Evolutionary conservation across 2,888 invertebrate species (phyloP).

Genomic region (Pammene fasciana): DNA sequence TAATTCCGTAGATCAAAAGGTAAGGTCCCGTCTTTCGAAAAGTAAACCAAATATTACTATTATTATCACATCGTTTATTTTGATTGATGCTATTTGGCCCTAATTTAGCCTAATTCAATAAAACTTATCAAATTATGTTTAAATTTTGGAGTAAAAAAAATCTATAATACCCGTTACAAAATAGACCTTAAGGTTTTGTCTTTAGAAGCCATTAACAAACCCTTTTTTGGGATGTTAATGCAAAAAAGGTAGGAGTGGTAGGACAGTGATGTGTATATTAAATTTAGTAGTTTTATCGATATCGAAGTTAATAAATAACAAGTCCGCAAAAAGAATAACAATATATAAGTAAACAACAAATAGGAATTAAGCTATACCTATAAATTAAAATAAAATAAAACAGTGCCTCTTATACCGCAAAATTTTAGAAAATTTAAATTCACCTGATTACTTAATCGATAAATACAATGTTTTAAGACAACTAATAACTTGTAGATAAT

Average conservation of each 20-base stretch:
- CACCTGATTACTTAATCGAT: no score
- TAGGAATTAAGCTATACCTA: neutral
- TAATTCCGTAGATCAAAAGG: slow-evolving; percentile 43
- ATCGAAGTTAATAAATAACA: neutral
- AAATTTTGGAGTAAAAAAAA: slow-evolving; percentile 17
- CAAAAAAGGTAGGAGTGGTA: slow-evolving; percentile 47
- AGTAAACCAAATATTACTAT: slow-evolving; percentile 9
- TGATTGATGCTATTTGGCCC: slow-evolving; percentile 23
- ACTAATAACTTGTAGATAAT: no score
- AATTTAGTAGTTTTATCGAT: slow-evolving; percentile 44
- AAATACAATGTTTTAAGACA: no score
- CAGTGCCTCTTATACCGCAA: no score
- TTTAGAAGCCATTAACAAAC: slow-evolving; percentile 41
- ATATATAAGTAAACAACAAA: neutral
- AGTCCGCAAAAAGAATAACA: neutral
- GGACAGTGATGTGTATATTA: slow-evolving; percentile 43
- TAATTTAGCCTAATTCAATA: slow-evolving; percentile 42
- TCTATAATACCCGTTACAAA: slow-evolving; percentile 20
- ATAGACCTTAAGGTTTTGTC: slow-evolving; percentile 42
- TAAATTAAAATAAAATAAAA: no score
- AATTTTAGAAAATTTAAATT: no score
- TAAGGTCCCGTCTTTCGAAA: neutral
- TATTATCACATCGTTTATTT: slow-evolving; percentile 31
- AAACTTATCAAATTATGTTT: slow-evolving; percentile 52
- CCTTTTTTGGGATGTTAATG: slow-evolving; percentile 45